phyloP scores from a whole-genome alignment of 2,888 invertebrate genomes.

The Eumacrocentrus americanus region DNA sequence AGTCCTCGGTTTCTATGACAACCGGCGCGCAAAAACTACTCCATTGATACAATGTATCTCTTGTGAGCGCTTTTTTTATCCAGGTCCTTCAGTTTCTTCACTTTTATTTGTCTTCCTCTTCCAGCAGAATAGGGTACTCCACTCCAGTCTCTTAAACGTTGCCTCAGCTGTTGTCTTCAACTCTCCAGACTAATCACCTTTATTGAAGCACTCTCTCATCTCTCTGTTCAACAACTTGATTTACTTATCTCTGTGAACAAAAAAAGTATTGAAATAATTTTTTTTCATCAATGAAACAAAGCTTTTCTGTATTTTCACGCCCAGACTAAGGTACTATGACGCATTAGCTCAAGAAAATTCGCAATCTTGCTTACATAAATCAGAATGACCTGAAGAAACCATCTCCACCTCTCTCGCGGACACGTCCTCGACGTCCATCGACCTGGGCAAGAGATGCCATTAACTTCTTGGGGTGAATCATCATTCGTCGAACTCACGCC shows the following conservation, averaged over 20 bases:
- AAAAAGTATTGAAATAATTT: background rate
- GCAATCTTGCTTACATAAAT: constrained; percentile 54
- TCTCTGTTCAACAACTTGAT: too few relatives aligned
- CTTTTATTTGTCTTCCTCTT: background rate
- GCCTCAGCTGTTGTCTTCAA: background rate
- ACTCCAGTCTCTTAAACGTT: background rate
- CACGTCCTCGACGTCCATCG: background rate
- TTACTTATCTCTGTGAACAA: too few relatives aligned
- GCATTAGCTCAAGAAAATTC: constrained; percentile 35
- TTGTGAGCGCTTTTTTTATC: background rate
- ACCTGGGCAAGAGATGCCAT: constrained; percentile 10
- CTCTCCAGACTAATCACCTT: background rate
- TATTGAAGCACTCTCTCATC: too few relatives aligned
- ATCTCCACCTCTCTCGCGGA: background rate
- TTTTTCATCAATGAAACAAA: background rate
- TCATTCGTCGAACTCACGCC: background rate
- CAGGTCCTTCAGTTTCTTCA: background rate
- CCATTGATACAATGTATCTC: constrained; percentile 42
- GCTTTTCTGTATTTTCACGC: too few relatives aligned
- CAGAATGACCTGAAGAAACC: constrained; percentile 28
- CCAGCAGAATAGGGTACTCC: background rate
- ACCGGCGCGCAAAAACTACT: constrained; percentile 54
- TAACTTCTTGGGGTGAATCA: background rate
- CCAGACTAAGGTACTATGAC: background rate
- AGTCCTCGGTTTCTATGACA: constrained; percentile 47